Evolutionary conservation across 2,113 vertebrate species (phyloP), one percentile per base, ranked within the genome.

Genomic region (Zapus hudsonius): DNA sequence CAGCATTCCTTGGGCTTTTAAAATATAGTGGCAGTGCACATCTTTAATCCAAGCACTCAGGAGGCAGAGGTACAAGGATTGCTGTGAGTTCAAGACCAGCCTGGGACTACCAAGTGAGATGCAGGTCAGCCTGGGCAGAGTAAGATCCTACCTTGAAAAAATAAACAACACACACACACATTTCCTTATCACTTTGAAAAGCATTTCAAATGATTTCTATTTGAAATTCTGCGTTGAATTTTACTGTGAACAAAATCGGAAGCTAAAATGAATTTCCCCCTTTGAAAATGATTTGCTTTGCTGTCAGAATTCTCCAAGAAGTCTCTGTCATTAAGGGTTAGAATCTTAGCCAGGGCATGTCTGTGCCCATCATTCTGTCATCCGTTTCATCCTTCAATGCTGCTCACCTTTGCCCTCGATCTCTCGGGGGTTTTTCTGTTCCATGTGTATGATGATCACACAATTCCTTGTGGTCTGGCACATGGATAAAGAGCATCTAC

Each of bases 201-300:
- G 22, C 61, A 72, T 83, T 29, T 93, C n/a, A 13, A 16, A 22
- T 79, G 40, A 15, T 66, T 69, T 76, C 59, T 57, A 16, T 47
- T 87, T 87, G 27, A 69, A 57, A 33, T 81, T 33, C 17, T 81
- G n/a, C 17, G 57, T 72, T 67, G 40, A n/a, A 72, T 76, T 91
- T 70, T 47, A 55, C 55, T 78, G 12, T 72, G 36, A 74, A 76
- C n/a, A 9, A 92, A 87, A 27, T 76, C n/a, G 36, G 44, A 47
- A 10, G 73, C 33, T 64, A 57, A 75, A 27, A 40, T 87, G 27
- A 89, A 84, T 92, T 36, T 40, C 22, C 11, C 7, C 22, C 22
- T 88, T 83, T 89, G 52, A 89, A 94, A 92, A 57, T 59, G 5
- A 57, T 40, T 85, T 72, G 15, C 20, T 57, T 83, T 92, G 90